Conservation (phyloP, 2,113 vertebrate species). For the Rutilus rutilus region DNA sequence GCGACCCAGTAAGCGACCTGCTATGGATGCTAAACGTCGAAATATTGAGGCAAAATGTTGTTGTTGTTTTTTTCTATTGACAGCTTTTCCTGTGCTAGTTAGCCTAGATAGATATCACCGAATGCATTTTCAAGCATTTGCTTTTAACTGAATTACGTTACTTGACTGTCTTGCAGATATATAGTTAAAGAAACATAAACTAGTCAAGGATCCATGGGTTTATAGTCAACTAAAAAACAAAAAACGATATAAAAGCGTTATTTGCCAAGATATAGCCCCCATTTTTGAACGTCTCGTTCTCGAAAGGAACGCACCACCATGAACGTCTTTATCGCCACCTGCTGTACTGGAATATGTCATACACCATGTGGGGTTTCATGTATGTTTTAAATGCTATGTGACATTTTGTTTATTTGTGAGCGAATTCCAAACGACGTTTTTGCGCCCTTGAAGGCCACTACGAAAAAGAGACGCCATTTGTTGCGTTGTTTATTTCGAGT, state of each 20-base stretch:
- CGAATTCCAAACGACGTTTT: background rate
- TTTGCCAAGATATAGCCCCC: background rate
- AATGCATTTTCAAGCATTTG: background rate
- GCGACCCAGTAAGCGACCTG: background rate
- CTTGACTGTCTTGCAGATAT: background rate
- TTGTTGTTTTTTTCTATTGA: background rate
- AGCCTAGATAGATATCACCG: background rate
- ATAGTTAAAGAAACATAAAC: background rate
- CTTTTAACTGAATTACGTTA: background rate
- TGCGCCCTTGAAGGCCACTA: background rate
- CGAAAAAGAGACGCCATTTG: background rate
- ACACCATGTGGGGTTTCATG: background rate
- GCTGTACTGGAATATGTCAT: background rate
- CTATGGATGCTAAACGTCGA: background rate
- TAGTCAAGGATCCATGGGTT: too few relatives aligned
- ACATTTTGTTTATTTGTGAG: background rate
- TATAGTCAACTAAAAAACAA: background rate
- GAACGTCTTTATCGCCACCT: slow-evolving; percentile 15
- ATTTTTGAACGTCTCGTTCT: slow-evolving; percentile 19
- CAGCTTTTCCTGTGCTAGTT: background rate
- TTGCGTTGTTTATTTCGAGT: background rate
- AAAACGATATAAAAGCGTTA: background rate
- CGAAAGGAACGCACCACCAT: background rate
- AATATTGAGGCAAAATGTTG: background rate
- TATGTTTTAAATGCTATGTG: background rate